Evolutionary conservation across 35 echinoderm and acorn worm genomes (phyloP), one percentile per base, ranked within the genome.

Genomic region (Diadema setosum): DNA sequence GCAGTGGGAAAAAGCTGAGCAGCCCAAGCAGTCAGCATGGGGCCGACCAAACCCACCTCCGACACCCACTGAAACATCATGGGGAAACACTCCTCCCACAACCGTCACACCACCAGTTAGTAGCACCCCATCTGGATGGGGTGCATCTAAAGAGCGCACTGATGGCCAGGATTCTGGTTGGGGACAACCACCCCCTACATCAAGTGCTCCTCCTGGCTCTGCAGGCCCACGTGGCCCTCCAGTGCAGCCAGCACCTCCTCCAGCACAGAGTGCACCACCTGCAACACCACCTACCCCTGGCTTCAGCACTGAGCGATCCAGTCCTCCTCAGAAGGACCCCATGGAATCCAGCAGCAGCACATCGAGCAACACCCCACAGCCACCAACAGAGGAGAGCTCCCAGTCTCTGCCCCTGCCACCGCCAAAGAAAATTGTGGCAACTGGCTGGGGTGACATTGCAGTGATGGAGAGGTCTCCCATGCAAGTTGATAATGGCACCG

Each of bases 401-500:
- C 46, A 88, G 94, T 58, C 45, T 21, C 20, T 74, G 48, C 17
- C 83, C 70, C 24, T 42, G 52, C 45, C 87, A 97, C 75, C 89
- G 82, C 86, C 91, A 64, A 83, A 87, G 33, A 93, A 92, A 36
- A 97, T 93, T 36, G 84, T 93, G 18, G 46, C 95, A 27, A 97
- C 95, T 59, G 95, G 95, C 44, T 97, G 95, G 95, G 95, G 91
- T 37, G 87, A 90, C 20, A 35, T 82, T 14, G 69, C 65, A 18
- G 75, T 87, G 31, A 34, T 42, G 18, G 80, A 69, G 3, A 43
- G 46, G 14, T 43, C 67, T 36, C 33, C 18, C 18, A 84, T 80
- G 27, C 78, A 83, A 39, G 81, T 87, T 15, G 96, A 99, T 61
- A 93, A 99, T 94, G 96, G 96, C 20, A 99, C 96, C 27, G 91